phyloP scores from a whole-genome alignment of 1,140 invertebrate species.

The Penaeus vannamei region DNA sequence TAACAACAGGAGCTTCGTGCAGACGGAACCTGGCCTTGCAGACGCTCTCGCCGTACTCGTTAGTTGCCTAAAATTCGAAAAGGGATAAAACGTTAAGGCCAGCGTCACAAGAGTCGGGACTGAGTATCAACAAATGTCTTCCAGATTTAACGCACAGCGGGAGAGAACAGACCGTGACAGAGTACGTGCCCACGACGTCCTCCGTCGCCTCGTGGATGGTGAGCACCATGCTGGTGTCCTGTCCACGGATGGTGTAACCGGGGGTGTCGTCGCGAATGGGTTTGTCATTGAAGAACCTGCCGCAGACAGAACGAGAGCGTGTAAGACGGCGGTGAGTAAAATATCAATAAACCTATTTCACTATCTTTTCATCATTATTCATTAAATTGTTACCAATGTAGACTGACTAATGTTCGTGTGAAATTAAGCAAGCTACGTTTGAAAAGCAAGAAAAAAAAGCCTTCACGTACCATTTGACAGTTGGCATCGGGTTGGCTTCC shows the following conservation, averaged over 20 bases:
- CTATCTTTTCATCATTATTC: too few species aligned
- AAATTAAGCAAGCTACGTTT: too few species aligned
- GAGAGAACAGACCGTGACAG: constrained; percentile 48
- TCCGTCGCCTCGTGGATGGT: constrained; percentile 51
- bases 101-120: neutral
- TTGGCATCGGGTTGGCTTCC: constrained; percentile 80
- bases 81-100: neutral
- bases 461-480: constrained; percentile 67
- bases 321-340: too few species aligned
- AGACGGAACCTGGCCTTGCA: constrained; percentile 58
- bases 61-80: constrained; percentile 33
- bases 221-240: constrained; percentile 60
- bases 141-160: neutral
- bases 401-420: too few species aligned
- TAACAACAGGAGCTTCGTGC: constrained; percentile 48
- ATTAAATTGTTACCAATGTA: too few species aligned
- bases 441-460: too few species aligned
- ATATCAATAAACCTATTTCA: too few species aligned
- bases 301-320: neutral
- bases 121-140: too few species aligned
- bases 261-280: constrained; percentile 65
- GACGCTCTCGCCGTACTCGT: constrained; percentile 64
- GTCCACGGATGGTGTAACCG: constrained; percentile 61
- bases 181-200: constrained; percentile 58
- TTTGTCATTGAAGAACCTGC: constrained; percentile 69